These are phyloP conservation scores for Stenotaenia linearis DNA, from an alignment of 2,888 invertebrate species.

Conservation along the genomic window DNA sequence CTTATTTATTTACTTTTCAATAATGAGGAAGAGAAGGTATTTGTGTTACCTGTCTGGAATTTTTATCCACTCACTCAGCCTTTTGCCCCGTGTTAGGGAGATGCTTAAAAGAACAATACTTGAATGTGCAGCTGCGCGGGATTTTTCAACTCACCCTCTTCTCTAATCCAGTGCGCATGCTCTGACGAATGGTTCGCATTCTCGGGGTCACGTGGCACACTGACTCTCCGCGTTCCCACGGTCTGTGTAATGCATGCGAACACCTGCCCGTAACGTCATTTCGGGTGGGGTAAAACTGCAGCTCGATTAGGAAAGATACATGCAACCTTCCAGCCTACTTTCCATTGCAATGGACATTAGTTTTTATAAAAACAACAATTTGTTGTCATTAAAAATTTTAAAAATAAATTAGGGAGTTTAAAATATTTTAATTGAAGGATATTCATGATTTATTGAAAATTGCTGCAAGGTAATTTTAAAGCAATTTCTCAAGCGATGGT, in stretches of 20 bases:
- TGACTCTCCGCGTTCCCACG: slow-evolving; percentile 27
- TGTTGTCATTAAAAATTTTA: no score
- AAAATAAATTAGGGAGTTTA: neutral
- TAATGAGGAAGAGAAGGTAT: neutral
- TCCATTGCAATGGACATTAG: neutral
- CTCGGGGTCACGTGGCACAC: slow-evolving; percentile 26
- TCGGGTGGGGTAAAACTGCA: neutral
- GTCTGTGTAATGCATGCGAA: slow-evolving; percentile 26
- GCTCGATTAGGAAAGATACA: neutral
- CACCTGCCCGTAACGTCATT: slow-evolving; percentile 28
- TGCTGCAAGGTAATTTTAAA: no score
- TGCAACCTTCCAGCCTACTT: neutral
- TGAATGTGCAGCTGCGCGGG: neutral
- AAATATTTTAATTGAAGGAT: no score
- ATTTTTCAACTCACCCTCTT: slow-evolving; percentile 1
- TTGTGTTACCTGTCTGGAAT: neutral
- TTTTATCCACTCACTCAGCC: neutral
- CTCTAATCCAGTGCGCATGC: neutral
- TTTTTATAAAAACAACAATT: neutral
- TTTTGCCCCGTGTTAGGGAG: neutral
- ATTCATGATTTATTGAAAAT: no score
- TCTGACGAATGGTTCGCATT: slow-evolving; percentile 29
- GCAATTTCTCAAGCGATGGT: no score
- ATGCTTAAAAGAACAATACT: neutral
- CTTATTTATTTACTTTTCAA: neutral